Percentiles rank a stretch among this genome's conserved stretches.
phyloP scores from a whole-genome alignment of 1,140 invertebrate species.

The Adoxophyes honmai region DNA sequence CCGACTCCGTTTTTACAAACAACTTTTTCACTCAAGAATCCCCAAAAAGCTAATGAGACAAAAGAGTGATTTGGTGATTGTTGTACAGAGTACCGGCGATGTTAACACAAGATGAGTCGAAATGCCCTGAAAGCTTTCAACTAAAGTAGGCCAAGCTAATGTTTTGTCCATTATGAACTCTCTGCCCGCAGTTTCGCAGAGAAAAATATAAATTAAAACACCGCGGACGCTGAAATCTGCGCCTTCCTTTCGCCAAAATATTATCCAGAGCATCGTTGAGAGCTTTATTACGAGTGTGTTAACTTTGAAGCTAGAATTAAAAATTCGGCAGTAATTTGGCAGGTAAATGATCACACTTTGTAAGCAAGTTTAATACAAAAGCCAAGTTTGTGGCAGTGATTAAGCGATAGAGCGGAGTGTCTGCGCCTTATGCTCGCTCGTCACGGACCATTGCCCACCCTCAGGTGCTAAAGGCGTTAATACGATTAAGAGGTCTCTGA shows the following conservation, averaged over 20 bases:
- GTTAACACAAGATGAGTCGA: slow-evolving; percentile 55
- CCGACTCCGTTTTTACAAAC: neutral
- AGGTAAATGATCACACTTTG: neutral
- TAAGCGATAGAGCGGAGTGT: slow-evolving; percentile 21
- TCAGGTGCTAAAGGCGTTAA: slow-evolving; percentile 64
- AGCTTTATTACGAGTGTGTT: neutral
- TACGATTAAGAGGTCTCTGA: slow-evolving; percentile 62
- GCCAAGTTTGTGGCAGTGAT: slow-evolving; percentile 5
- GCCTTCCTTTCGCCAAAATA: slow-evolving; percentile 28
- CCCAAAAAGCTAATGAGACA: slow-evolving; percentile 10
- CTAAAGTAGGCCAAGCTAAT: slow-evolving; percentile 64
- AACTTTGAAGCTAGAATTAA: neutral
- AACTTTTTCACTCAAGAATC: neutral
- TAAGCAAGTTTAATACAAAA: neutral
- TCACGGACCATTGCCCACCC: slow-evolving; percentile 55
- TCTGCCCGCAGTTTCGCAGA: slow-evolving; percentile 27
- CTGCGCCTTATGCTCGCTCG: slow-evolving; percentile 36
- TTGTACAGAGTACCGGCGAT: slow-evolving; percentile 6
- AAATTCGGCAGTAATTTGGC: neutral
- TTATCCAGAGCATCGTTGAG: slow-evolving; percentile 10
- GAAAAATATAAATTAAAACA: slow-evolving; percentile 62
- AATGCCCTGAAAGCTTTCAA: slow-evolving; percentile 62
- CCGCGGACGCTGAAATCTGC: slow-evolving; percentile 27
- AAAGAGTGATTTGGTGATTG: slow-evolving; percentile 5
- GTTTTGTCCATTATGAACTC: slow-evolving; percentile 67